A percentile compares a stretch with the other conserved stretches of the same genome.
Evolutionary conservation across 2,113 vertebrate species (phyloP).

Genomic region (Gymnobelideus leadbeateri): DNA sequence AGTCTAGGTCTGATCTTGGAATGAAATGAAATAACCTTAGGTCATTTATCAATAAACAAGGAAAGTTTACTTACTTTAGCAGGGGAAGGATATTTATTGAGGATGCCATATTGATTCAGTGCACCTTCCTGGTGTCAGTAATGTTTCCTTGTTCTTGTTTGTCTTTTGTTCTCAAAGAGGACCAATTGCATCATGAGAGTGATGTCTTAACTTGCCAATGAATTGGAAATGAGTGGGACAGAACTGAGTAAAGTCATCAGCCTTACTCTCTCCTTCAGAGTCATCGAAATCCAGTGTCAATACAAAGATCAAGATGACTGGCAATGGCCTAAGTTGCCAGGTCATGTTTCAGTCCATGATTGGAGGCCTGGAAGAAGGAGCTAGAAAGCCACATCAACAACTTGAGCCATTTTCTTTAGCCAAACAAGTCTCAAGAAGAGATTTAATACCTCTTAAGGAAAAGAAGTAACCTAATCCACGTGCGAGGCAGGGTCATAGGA

Average conservation of each 20-base stretch:
- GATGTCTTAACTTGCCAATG: neutral
- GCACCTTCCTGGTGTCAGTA: neutral
- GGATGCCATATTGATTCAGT: neutral
- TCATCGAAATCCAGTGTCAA: neutral
- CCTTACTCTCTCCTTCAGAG: neutral
- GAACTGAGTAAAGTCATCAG: neutral
- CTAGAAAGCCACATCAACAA: neutral
- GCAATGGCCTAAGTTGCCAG: neutral
- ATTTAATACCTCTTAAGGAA: neutral
- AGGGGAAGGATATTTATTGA: neutral
- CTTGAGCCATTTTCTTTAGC: neutral
- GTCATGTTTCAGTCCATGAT: too few relatives aligned
- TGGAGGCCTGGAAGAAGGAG: neutral
- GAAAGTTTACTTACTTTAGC: neutral
- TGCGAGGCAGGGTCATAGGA: neutral
- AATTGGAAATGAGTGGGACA: neutral
- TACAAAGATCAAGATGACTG: neutral
- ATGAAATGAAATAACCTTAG: neutral
- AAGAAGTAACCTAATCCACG: neutral
- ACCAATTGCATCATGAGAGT: neutral
- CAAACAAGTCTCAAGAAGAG: neutral
- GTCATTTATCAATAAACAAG: neutral
- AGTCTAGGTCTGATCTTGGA: neutral
- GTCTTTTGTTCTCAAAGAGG: too few relatives aligned
- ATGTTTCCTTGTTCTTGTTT: neutral